These are phyloP conservation scores for Meriones unguiculatus DNA, from an alignment of 2,113 vertebrate species.

Conservation along the genomic window DNA sequence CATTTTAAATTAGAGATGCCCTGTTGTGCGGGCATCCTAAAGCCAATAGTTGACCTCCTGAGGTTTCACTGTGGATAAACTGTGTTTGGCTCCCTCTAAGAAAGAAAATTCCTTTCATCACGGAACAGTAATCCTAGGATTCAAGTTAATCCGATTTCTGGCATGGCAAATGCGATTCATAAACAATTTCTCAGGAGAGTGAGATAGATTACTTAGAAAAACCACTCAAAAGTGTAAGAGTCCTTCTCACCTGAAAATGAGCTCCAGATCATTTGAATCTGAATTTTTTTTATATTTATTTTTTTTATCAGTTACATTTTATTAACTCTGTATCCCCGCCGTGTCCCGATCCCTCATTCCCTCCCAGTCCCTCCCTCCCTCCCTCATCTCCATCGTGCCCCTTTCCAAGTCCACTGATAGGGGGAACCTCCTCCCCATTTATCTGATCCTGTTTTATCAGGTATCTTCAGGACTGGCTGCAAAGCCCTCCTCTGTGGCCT, in stretches of 20 bases:
- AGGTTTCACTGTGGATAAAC: slow-evolving; percentile 15
- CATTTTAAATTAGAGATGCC: not conserved
- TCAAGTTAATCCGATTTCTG: slow-evolving; percentile 17
- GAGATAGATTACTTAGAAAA: not conserved
- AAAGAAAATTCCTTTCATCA: not conserved
- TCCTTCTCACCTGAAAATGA: slow-evolving; percentile 33
- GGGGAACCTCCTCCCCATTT: no score
- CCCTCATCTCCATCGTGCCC: no score
- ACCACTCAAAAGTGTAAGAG: not conserved
- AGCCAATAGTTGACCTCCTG: not conserved
- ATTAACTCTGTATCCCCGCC: no score
- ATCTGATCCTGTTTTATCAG: no score
- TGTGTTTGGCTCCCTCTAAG: not conserved
- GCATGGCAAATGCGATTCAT: not conserved
- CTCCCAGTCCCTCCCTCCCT: no score
- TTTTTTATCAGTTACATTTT: no score
- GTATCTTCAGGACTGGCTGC: no score
- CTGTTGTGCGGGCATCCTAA: not conserved
- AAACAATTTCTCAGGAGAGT: not conserved
- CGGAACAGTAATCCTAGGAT: not conserved
- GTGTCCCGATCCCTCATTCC: no score
- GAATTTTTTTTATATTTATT: no score
- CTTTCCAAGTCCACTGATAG: no score
- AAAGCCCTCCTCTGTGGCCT: no score
- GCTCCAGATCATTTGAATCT: not conserved